Base-by-base conservation (phyloP, 1,140 invertebrate genomes). In the Teleopsis dalmanni region DNA sequence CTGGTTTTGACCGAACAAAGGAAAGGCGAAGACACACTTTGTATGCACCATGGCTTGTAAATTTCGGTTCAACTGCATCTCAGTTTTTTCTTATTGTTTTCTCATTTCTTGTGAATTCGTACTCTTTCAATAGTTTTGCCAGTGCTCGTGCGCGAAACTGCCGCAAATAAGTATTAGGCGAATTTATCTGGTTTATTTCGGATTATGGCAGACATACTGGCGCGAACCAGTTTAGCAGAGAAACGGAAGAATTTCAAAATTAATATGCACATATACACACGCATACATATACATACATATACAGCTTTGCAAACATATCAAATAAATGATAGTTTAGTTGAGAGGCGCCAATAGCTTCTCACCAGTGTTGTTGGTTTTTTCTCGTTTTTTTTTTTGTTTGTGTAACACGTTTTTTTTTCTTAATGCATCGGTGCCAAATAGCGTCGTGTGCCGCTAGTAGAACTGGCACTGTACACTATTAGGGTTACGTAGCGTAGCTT, bases 141-240 rank as follows among this genome's bases (percentile, higher is more conserved):
- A n/a, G n/a, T n/a, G n/a, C n/a, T n/a, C n/a, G n/a, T n/a, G n/a
- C n/a, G n/a, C n/a, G n/a, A 31, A 31, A 46, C 9, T 25, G 43
- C 43, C 35, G 22, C 29, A 9, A 48, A 57, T 54, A 47, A 44
- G 57, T 52, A 52, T 56, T 54, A 64, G 67, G 58, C 59, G 52
- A 67, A 56, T 59, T 59, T 52, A 67, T 61, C 65, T 67, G 65
- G 65, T 68, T 67, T 51, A 47, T 36, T 50, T 62, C 56, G 55
- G 55, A 56, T 49, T 48, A 40, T 31, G 45, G 49, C 57, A 54
- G 38, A 45, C 53, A 40, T 48, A 55, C 58, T 43, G 59, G 57
- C 53, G 57, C 48, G 48, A 50, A 52, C 65, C 56, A 57, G 65
- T 66, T 66, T 52, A n/a, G 48, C 49, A 58, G 54, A 58, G 60